Conservation (phyloP, 2,797 vertebrate genomes). For the Fringilla coelebs region DNA sequence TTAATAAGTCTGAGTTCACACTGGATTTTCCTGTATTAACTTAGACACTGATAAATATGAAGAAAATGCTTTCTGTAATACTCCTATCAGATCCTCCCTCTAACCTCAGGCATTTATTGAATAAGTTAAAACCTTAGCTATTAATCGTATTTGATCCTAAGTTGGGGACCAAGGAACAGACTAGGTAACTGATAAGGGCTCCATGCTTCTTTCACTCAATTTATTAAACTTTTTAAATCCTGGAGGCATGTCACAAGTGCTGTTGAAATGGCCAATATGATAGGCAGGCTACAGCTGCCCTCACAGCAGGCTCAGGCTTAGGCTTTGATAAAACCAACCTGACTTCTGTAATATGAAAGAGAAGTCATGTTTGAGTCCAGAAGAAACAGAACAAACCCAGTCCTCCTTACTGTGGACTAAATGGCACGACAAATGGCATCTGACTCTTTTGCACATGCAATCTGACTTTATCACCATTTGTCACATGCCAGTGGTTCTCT, state of each 20-base stretch:
- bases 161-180: neutral
- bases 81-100: neutral
- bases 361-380: fast-evolving
- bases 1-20: neutral
- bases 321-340: neutral
- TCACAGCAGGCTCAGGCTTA: neutral
- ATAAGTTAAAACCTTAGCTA: neutral
- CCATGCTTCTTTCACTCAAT: neutral
- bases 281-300: neutral
- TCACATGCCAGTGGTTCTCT: neutral
- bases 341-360: neutral
- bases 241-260: neutral
- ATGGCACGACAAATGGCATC: neutral
- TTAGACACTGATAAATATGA: neutral
- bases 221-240: neutral
- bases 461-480: neutral
- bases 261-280: neutral
- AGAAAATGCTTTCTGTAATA: neutral
- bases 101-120: neutral
- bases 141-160: neutral
- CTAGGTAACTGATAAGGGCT: neutral
- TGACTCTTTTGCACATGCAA: fast-evolving
- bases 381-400: neutral
- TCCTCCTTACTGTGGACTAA: fast-evolving
- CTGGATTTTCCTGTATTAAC: neutral